These are phyloP conservation scores for Limenitis camilla DNA, from an alignment of 2,888 invertebrate genomes.

Conservation along the genomic window DNA sequence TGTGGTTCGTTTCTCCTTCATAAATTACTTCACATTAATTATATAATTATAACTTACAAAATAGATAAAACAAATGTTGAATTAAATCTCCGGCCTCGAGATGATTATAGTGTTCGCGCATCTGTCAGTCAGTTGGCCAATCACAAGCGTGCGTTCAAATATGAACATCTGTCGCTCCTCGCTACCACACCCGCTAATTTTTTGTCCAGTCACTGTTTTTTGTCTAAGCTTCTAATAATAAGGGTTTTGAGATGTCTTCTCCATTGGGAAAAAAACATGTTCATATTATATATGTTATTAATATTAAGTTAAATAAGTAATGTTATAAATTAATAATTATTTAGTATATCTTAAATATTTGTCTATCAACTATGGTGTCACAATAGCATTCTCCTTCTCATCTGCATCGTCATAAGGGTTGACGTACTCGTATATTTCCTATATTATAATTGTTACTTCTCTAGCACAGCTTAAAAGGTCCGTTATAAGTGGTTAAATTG, in stretches of 20 bases:
- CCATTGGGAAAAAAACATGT: not conserved
- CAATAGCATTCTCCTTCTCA: too few relatives aligned
- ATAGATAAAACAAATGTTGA: not conserved
- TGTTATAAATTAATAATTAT: too few relatives aligned
- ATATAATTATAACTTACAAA: not conserved
- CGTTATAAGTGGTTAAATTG: too few relatives aligned
- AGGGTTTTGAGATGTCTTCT: not conserved
- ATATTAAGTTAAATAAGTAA: too few relatives aligned
- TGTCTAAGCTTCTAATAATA: not conserved
- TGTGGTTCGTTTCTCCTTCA: not conserved
- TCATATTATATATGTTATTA: not conserved
- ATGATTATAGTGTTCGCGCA: slow-evolving; percentile 33
- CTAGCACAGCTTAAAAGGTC: too few relatives aligned
- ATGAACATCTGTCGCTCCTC: slow-evolving; percentile 53
- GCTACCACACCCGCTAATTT: slow-evolving; percentile 41
- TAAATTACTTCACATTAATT: not conserved
- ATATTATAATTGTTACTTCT: too few relatives aligned
- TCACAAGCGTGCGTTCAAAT: slow-evolving; percentile 45
- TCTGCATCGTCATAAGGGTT: too few relatives aligned
- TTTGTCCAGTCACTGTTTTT: slow-evolving; percentile 46
- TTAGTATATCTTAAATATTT: too few relatives aligned
- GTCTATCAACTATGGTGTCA: too few relatives aligned
- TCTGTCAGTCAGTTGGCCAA: slow-evolving; percentile 55
- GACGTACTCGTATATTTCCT: too few relatives aligned
- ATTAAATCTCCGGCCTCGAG: slow-evolving; percentile 8